Base-by-base conservation (phyloP, 2,113 vertebrate genomes). In the Corydoras maculifer region DNA sequence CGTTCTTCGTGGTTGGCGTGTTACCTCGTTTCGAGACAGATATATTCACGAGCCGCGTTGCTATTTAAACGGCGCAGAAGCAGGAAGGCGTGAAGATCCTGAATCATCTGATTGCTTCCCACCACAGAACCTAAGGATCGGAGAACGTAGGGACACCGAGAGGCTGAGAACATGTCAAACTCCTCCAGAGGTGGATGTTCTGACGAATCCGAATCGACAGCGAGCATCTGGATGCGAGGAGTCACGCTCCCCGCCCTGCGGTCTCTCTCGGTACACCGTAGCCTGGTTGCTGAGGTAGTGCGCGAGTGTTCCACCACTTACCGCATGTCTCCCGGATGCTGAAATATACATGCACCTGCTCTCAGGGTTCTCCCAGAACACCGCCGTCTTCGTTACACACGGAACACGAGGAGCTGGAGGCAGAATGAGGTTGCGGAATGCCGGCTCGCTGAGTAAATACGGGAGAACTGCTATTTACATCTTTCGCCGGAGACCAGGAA, bases 121-220 rank as follows among this genome's bases (percentile, higher is more conserved):
- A 5, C 58, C 30, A 53, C 14, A 48, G 54, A 65, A 60, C 68
- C 35, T 15, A 6, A 11, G 12, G 53, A 18, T 64, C 62, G 59
- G 29, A 50, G 6, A 58, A 60, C 61, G 11, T n/a, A 10, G 55
- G 57, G 61, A 78, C 15, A 2, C 18, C 11, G 18, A 66, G 29
- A 15, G 12, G 25, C 35, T 68, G 69, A 25, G 59, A 51, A 71
- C 51, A 73, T 32, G 43, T 57, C n/a, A 55, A 13, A 11, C 69
- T 35, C 78, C 72, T 80, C 75, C 54, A 15, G 66, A 70, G 72
- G 60, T 73, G 74, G 75, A 62, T 77, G 60, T 43, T 75, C 74
- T 78, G 81, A 80, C 78, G 78, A 82, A 82, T 78, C 67, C 58
- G 67, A 82, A 76, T 76, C 80, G 78, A 80, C 76, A 77, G 78